Base-by-base conservation (phyloP, 2,888 invertebrate genomes). In the Rhamphomyia laevipes region DNA sequence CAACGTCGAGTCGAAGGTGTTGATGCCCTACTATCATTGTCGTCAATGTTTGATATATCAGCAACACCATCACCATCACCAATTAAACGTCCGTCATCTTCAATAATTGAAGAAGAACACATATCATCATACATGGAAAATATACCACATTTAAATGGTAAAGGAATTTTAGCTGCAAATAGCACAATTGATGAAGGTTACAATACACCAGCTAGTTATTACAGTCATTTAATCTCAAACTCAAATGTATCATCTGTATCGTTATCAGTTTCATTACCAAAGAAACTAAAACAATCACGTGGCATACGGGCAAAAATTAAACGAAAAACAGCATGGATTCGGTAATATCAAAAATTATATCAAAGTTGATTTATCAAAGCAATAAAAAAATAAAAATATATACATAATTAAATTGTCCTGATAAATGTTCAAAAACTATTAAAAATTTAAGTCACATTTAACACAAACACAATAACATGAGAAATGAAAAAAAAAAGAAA, bases 1-100 rank as follows among this genome's bases (percentile, higher is more conserved):
- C 79, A 78, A 58, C 74, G 82, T 55, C 80, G 81, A 59, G 83
- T 81, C 40, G 86, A 86, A 65, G 86, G 86, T 51, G 86, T 86
- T 0, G 85, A 86, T 60, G 86, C 86, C 0, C 69, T 87, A 53
- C 71, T 87, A 42, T 86, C 86, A 63, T 72, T 87, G 49, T 86
- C 86, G 1, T 84, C 84, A 7, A 77, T 61, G 46, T 57, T 61
- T 41, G 65, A 64, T 45, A 57, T 54, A 56, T 61, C 60, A 38
- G 46, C 58, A 31, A 56, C 59, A 16, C 58, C 61, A 23, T 59
- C 60, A 52, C 50, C 54, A 16, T 66, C 68, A 48, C 66, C 69
- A 49, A 63, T 64, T 45, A 70, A 70, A 57, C 69, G 70, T 50
- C 67, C 63, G 52, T 60, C 57, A 58, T 66, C 60, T 55, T 62